Percentiles rank a stretch among this genome's conserved stretches.
phyloP scores from a whole-genome alignment of 2,888 invertebrate genomes.

The Chouioia cunea region DNA sequence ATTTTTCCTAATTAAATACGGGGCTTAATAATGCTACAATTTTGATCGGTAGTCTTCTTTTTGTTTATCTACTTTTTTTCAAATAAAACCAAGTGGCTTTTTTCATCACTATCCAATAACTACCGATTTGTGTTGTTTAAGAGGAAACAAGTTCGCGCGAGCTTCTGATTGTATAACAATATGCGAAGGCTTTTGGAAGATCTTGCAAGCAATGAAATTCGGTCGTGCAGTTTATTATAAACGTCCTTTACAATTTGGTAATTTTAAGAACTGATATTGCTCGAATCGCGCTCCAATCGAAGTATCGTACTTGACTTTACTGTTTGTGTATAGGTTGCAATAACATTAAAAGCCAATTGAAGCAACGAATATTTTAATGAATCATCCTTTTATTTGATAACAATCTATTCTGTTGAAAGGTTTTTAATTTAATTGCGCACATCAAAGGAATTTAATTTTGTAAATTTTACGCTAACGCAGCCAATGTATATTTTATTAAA shows the following conservation, averaged over 20 bases:
- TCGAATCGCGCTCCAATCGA: conserved; percentile 27
- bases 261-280: conserved; percentile 33
- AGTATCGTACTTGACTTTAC: conserved; percentile 34
- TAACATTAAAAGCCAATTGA: conserved; percentile 32
- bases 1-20: background rate
- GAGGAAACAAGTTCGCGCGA: conserved; percentile 46
- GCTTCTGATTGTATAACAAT: conserved; percentile 48
- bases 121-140: background rate
- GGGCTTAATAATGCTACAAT: conserved; percentile 17
- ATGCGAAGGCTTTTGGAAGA: conserved; percentile 17
- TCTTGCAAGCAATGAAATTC: conserved; percentile 58
- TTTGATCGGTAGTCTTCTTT: conserved; percentile 13
- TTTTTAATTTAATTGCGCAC: conserved; percentile 23
- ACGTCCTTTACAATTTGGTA: conserved; percentile 51
- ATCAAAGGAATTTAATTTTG: conserved; percentile 21
- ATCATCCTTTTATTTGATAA: conserved; percentile 16
- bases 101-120: conserved; percentile 13
- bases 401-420: conserved; percentile 8
- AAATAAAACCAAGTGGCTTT: background rate
- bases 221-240: conserved; percentile 64
- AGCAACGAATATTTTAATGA: conserved; percentile 16
- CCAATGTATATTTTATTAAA: conserved; percentile 10
- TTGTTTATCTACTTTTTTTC: background rate
- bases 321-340: conserved; percentile 25
- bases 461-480: conserved; percentile 24